Percentiles rank a stretch among this genome's conserved stretches.
These are phyloP conservation scores for Pipra filicauda DNA, from an alignment of 2,113 vertebrate genomes.

Conservation along the genomic window DNA sequence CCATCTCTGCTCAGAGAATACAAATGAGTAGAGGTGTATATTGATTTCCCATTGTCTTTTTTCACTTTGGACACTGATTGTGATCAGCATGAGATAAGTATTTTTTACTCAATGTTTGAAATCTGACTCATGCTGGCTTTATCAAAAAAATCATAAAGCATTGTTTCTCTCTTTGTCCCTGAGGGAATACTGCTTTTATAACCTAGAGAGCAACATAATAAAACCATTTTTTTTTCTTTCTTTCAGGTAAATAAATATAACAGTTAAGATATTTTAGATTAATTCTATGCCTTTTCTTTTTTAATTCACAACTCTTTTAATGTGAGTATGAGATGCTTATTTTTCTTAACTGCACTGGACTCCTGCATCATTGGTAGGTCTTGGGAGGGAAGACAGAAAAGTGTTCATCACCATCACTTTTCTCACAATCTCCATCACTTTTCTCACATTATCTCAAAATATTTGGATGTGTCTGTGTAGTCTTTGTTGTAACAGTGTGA, in stretches of 20 bases:
- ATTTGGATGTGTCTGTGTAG: background rate
- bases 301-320: background rate
- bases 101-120: slow-evolving; percentile 23
- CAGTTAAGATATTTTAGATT: background rate
- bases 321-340: background rate
- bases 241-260: background rate
- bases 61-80: slow-evolving; percentile 16
- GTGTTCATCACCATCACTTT: background rate
- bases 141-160: slow-evolving; percentile 28
- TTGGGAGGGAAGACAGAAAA: background rate
- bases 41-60: slow-evolving; percentile 45
- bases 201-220: background rate
- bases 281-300: background rate
- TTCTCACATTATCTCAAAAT: background rate
- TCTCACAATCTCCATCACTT: background rate
- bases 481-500: background rate
- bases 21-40: background rate
- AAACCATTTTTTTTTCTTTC: background rate
- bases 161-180: slow-evolving; percentile 1
- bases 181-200: background rate
- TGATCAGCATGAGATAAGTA: slow-evolving; percentile 7
- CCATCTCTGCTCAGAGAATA: background rate
- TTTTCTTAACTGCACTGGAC: background rate
- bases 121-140: slow-evolving; percentile 2
- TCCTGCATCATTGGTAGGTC: background rate